Evolutionary conservation across 1,140 invertebrate species (phyloP).

Genomic region (Psilanteris sp.): DNA sequence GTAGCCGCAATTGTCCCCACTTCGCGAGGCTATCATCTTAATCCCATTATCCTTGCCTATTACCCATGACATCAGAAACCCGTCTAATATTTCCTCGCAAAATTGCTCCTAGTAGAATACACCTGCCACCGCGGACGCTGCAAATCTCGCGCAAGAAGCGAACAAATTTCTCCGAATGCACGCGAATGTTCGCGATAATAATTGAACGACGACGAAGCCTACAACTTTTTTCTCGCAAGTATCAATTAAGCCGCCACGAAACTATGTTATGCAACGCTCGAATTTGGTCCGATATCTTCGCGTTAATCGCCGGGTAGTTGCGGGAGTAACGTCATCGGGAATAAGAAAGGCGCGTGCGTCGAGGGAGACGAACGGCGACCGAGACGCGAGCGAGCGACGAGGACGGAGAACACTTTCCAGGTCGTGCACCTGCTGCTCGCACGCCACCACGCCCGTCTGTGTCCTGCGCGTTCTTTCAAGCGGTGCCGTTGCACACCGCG

Average conservation of each 20-base stretch:
- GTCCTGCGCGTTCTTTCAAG: constrained; percentile 3
- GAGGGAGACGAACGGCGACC: constrained; percentile 23
- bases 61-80: constrained; percentile 6
- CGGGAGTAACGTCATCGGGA: constrained; percentile 32
- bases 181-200: constrained; percentile 26
- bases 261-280: constrained; percentile 19
- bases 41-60: constrained; percentile 11
- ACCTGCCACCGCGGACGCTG: constrained; percentile 6
- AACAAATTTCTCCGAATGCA: constrained; percentile 44
- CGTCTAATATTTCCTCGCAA: constrained; percentile 14
- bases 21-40: background rate
- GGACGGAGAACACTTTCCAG: constrained; percentile 58
- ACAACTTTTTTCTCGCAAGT: constrained; percentile 46
- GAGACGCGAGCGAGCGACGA: constrained; percentile 3
- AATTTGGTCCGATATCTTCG: constrained; percentile 40
- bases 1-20: too few relatives aligned
- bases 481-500: too few relatives aligned
- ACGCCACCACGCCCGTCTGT: constrained; percentile 67
- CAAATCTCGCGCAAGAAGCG: background rate
- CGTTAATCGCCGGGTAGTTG: constrained; percentile 30
- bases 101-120: constrained; percentile 9
- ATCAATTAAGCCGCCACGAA: constrained; percentile 36
- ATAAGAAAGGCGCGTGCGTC: constrained; percentile 58
- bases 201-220: constrained; percentile 26
- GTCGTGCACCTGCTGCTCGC: constrained; percentile 76